Evolutionary conservation across 2,113 vertebrate species (phyloP).

Genomic region (Lycaon pictus): DNA sequence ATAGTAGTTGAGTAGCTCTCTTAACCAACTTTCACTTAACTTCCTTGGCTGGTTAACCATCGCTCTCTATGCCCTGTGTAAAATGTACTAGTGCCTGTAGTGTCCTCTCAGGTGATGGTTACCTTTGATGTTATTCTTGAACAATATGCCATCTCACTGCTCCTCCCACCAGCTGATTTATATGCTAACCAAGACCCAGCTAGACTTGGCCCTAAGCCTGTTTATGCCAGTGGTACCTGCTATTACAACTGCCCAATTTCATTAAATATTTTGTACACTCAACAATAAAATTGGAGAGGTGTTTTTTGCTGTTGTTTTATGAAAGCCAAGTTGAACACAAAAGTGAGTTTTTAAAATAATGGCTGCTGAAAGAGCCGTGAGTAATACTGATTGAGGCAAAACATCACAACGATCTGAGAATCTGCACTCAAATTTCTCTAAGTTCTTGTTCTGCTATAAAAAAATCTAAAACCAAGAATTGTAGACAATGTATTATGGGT

Average conservation of each 20-base stretch:
- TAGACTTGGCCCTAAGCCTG: background rate
- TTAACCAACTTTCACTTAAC: background rate
- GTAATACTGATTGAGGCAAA: background rate
- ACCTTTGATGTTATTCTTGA: background rate
- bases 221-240: background rate
- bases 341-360: slow-evolving; percentile 18
- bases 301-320: background rate
- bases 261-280: slow-evolving; percentile 56
- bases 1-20: background rate
- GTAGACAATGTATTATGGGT: slow-evolving; percentile 52
- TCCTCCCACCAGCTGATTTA: background rate
- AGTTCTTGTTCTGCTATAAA: slow-evolving; percentile 56
- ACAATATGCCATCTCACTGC: background rate
- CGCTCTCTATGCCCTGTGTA: background rate
- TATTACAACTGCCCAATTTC: slow-evolving; percentile 29
- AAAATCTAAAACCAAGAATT: slow-evolving; percentile 49
- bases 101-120: background rate
- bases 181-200: background rate
- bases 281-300: background rate
- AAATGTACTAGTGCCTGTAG: background rate
- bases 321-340: slow-evolving; percentile 53
- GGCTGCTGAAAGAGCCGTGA: background rate
- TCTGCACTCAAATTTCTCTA: slow-evolving; percentile 43
- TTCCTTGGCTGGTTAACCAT: background rate
- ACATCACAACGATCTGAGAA: slow-evolving; percentile 7